Evolutionary conservation across 64 coral and sea anemone species (phyloP).

Genomic region (Actinia equina): DNA sequence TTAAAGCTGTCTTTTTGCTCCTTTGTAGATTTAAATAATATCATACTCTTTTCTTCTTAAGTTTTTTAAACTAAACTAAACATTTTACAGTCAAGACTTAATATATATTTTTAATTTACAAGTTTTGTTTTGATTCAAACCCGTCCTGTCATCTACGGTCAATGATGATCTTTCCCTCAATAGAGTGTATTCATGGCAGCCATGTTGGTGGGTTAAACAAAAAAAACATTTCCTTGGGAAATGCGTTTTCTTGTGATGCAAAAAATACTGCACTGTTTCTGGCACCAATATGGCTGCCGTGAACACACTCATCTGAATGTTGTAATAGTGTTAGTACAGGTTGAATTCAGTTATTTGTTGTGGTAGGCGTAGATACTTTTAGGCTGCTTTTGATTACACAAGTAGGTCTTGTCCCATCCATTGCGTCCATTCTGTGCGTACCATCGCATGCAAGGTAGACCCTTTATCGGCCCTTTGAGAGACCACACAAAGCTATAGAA

Average conservation of each 20-base stretch:
- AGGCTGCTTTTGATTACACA: conserved; percentile 2
- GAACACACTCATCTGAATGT: background rate
- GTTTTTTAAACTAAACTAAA: background rate
- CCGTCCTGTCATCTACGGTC: too few relatives aligned
- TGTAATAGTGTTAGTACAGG: background rate
- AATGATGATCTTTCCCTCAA: too few relatives aligned
- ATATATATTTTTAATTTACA: too few relatives aligned
- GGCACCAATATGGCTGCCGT: too few relatives aligned
- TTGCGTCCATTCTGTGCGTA: conserved; percentile 3
- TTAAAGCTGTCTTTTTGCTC: background rate
- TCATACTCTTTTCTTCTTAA: background rate
- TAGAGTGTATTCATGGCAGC: too few relatives aligned
- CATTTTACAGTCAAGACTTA: background rate
- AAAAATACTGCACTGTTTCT: too few relatives aligned
- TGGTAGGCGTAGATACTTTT: background rate
- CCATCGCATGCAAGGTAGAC: background rate
- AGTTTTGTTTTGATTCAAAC: too few relatives aligned
- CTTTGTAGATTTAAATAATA: background rate
- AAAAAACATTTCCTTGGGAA: too few relatives aligned
- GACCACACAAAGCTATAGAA: conserved; percentile 15
- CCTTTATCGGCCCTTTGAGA: conserved; percentile 7
- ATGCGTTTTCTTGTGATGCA: too few relatives aligned
- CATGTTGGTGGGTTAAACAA: too few relatives aligned
- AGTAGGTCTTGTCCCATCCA: conserved; percentile 20
- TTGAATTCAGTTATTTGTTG: background rate